Evolutionary conservation across 2,113 vertebrate species (phyloP), one percentile per base, ranked within the genome.

Genomic region (Chamaetylas fuelleborni): DNA sequence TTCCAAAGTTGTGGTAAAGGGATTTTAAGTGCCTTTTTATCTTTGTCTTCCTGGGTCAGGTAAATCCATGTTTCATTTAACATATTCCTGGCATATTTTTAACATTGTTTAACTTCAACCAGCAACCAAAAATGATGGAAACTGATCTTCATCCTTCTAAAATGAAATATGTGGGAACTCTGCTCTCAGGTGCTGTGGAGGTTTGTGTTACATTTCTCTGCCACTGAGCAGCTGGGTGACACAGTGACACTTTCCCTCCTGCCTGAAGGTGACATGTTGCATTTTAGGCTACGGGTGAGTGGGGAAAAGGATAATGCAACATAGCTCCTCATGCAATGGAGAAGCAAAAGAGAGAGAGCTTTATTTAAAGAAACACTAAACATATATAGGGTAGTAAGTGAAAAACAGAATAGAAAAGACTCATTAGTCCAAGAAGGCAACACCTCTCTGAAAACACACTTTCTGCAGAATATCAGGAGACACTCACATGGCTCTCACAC

Each of bases 171-270:
- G 24, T 70, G 78, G 54, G 42, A 47, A 7, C 54, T 51, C 24
- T 77, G 24, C 50, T 76, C 12, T 48, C 8, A 3, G 5, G 19
- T 36, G 67, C 20, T 19, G 7, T 3, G 24, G 64, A 73, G 38
- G 33, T 28, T 56, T 60, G 38, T 47, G 71, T 31, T 20, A 12
- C 7, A 1, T 38, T 69, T 28, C 33, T 31, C 4, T 26, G 22
- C 1, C n/a, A 13, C 2, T 8, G 16, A 64, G 24, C 56, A 42
- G 10, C 33, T 72, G 1, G 1, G 19, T 53, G 73, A 11, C 15
- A 1, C 66, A 1, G 15, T 34, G 66, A 8, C 12, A 0, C 54
- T 65, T 86, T 6, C 51, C 51, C 57, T 62, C 23, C 42, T 56
- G 34, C 60, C 69, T n/a, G 26, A 26, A 33, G 62, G 79, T 76